Evolutionary conservation across 37 sponge, comb jelly and placozoan species (phyloP).

Genomic region (Lycopodina hypogea): DNA sequence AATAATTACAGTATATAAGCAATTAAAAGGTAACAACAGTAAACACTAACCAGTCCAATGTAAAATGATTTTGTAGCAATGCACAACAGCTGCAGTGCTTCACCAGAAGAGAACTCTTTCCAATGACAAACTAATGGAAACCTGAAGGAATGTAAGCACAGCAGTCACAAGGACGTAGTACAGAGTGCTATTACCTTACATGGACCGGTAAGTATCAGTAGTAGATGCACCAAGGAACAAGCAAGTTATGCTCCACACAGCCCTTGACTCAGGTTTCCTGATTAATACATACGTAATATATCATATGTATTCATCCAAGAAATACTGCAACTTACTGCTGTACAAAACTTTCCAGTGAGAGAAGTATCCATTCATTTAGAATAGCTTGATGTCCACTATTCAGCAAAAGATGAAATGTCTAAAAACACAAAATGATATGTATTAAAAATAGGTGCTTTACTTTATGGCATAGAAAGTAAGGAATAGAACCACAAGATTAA

Average conservation of each 20-base stretch:
- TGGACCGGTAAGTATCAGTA: slow-evolving; percentile 3
- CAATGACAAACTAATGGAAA: slow-evolving; percentile 9
- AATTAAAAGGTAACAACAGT: too few relatives aligned
- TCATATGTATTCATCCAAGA: not conserved
- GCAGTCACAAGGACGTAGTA: not conserved
- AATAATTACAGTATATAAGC: too few relatives aligned
- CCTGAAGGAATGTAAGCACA: not conserved
- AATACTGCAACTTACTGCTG: slow-evolving; percentile 41
- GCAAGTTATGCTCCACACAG: slow-evolving; percentile 43
- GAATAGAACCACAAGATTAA: too few relatives aligned
- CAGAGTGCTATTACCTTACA: slow-evolving; percentile 17
- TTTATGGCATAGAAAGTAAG: too few relatives aligned
- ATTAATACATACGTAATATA: not conserved
- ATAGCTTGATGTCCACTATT: not conserved
- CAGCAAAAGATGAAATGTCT: slow-evolving; percentile 52
- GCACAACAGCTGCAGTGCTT: not conserved
- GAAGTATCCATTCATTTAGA: slow-evolving; percentile 59
- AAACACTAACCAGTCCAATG: not conserved
- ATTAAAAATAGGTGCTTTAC: too few relatives aligned
- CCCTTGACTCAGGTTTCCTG: slow-evolving; percentile 51
- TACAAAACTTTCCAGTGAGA: slow-evolving; percentile 61
- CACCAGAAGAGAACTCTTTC: not conserved
- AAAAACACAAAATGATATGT: not conserved
- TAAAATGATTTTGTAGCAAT: not conserved
- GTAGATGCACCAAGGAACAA: slow-evolving; percentile 36